Evolutionary conservation across 1,140 invertebrate genomes (phyloP).

Genomic region (Orchestia grillus): DNA sequence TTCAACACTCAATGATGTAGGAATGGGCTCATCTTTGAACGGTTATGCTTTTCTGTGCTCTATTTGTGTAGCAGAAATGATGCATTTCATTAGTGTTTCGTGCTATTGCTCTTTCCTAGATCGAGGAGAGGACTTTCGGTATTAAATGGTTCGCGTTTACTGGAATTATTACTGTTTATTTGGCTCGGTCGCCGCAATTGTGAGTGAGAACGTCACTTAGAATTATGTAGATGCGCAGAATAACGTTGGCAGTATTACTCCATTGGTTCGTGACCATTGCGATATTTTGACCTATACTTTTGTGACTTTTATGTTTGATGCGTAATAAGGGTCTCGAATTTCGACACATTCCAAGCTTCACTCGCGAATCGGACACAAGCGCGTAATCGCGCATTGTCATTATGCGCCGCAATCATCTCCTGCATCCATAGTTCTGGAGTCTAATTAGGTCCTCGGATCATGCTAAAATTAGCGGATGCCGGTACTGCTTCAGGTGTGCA

Average conservation of each 20-base stretch:
- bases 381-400: neutral
- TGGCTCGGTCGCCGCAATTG: neutral
- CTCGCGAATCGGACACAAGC: neutral
- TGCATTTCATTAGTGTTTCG: too few relatives aligned
- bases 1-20: neutral
- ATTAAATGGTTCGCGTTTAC: too few relatives aligned
- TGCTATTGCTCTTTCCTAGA: too few relatives aligned
- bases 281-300: neutral
- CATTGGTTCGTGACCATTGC: neutral
- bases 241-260: neutral
- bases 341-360: neutral
- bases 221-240: neutral
- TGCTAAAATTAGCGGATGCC: neutral
- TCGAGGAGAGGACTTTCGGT: too few relatives aligned
- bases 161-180: neutral
- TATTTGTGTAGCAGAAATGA: neutral
- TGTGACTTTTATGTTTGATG: neutral
- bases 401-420: neutral
- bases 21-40: neutral
- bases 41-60: neutral
- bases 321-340: neutral
- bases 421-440: neutral
- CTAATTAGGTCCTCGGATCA: neutral
- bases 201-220: neutral
- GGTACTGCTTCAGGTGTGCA: conserved; percentile 2